phyloP scores from a whole-genome alignment of 2,888 invertebrate genomes.

The Drosophila neotestacea region DNA sequence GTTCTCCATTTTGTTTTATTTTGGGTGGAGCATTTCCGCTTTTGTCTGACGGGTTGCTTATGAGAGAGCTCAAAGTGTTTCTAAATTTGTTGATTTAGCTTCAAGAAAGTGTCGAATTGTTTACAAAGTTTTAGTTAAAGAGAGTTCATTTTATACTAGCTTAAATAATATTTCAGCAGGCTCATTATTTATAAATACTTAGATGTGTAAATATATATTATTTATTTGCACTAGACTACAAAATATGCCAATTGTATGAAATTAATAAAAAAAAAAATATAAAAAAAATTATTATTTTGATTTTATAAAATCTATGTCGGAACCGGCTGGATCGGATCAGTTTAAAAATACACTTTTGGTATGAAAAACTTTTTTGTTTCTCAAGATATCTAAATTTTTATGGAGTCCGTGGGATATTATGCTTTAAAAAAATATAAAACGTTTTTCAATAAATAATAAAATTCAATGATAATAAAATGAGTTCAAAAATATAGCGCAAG shows the following conservation, averaged over 20 bases:
- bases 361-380: no score
- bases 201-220: background rate
- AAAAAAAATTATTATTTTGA: no score
- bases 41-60: slow-evolving; percentile 13
- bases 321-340: no score
- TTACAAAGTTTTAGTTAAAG: slow-evolving; percentile 22
- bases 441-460: no score
- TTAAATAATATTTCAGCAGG: background rate
- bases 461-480: no score
- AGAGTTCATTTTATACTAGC: background rate
- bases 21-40: slow-evolving; percentile 2
- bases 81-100: slow-evolving; percentile 20
- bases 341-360: no score
- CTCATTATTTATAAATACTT: background rate
- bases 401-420: no score
- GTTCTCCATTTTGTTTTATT: background rate
- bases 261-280: no score
- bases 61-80: slow-evolving; percentile 17
- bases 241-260: background rate
- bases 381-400: no score
- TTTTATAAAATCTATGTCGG: no score
- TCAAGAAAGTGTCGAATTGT: slow-evolving; percentile 21
- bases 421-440: no score
- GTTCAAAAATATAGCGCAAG: no score
- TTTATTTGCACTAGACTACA: background rate